Evolutionary conservation across 2,888 invertebrate genomes (phyloP).

Genomic region (Folsomia candida): DNA sequence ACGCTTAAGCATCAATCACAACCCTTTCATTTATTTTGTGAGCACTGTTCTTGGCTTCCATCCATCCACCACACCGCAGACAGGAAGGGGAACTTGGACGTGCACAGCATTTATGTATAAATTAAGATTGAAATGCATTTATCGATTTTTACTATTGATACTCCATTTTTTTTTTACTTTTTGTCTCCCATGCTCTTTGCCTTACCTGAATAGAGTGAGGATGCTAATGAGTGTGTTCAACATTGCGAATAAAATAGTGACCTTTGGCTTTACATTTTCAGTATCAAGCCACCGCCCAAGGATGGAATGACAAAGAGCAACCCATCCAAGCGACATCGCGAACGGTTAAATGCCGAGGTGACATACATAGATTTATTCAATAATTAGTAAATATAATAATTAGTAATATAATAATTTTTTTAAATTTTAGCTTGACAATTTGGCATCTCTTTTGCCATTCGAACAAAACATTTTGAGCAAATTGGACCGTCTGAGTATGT

Average conservation of each 20-base stretch:
- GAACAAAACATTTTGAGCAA: constrained; percentile 97
- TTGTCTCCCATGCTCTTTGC: too few species aligned
- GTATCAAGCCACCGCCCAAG: constrained; percentile 90
- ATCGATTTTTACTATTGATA: neutral
- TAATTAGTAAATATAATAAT: too few species aligned
- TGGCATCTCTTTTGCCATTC: constrained; percentile 91
- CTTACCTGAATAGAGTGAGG: too few species aligned
- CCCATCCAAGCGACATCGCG: constrained; percentile 96
- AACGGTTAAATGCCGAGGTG: constrained; percentile 97
- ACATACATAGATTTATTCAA: too few species aligned
- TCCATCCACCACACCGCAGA: too few species aligned
- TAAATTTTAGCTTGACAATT: constrained; percentile 90
- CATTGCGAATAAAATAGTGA: constrained; percentile 23
- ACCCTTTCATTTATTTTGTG: too few species aligned
- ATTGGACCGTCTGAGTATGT: constrained; percentile 96
- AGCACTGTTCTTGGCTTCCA: too few species aligned
- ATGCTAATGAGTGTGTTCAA: neutral
- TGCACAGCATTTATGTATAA: neutral
- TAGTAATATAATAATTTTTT: too few species aligned
- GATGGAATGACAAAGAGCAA: constrained; percentile 94
- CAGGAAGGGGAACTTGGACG: too few species aligned
- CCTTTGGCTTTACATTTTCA: constrained; percentile 58
- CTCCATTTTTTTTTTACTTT: neutral
- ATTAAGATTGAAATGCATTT: neutral
- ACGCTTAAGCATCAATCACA: constrained; percentile 17